Evolutionary conservation across 2,113 vertebrate species (phyloP), one percentile per base, ranked within the genome.

Genomic region (Notothenia rossii): DNA sequence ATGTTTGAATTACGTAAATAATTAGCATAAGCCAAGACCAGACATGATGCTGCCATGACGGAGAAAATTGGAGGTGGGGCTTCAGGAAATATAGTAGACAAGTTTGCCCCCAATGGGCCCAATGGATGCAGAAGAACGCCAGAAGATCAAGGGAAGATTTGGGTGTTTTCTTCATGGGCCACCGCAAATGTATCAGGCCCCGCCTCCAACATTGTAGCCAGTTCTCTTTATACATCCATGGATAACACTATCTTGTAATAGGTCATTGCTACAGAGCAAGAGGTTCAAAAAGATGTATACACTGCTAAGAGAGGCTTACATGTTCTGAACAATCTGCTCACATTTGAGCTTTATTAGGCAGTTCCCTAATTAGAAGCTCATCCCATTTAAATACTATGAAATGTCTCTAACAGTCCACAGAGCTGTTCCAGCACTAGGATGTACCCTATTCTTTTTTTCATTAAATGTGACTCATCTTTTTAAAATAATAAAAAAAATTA

Each of bases 401-500:
- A 58, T 71, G 46, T 65, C 55, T 48, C 5, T 22, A 12, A 22
- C 49, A 29, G 43, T 43, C 50, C 29, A 29, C 29, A 29, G 25
- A 49, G 36, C 59, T 54, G 4, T 1, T 81, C 40, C n/a, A 10
- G 61, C 59, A 72, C 55, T 33, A 33, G 49, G 54, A 75, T 40
- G 51, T 49, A 62, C 12, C 62, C 33, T 12, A 11, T 53, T 78
- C 3, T 33, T 67, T 43, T 59, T 72, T 60, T 64, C 36, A 25
- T 71, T 59, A 12, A 29, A 20, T 59, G 40, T 33, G 65, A 63
- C 50, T 72, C 74, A 11, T 62, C 55, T 63, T 81, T 40, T 75
- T 77, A 68, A 79, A 25, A 73, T 64, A 7, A 60, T 81, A 59
- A 61, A 61, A 17, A 67, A 82, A 67, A 55, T 80, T 68, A 70